Evolutionary conservation across 2,888 invertebrate species (phyloP).

Genomic region (Tetragonisca angustula): DNA sequence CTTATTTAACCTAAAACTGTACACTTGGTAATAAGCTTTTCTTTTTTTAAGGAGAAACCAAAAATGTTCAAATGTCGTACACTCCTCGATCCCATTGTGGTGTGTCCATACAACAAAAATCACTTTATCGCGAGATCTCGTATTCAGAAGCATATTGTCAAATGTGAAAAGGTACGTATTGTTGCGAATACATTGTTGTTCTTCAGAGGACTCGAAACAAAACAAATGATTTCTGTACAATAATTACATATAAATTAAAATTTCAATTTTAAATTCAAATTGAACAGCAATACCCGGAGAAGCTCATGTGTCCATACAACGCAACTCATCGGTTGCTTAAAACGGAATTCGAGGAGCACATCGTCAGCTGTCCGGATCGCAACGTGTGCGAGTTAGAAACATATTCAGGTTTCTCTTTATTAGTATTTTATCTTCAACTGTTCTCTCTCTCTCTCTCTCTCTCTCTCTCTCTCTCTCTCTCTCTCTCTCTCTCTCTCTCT

Average conservation of each 20-base stretch:
- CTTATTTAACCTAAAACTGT: neutral
- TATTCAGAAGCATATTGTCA: constrained; percentile 79
- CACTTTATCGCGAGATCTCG: constrained; percentile 76
- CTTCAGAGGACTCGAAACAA: neutral
- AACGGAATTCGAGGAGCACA: constrained; percentile 75
- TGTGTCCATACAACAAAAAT: constrained; percentile 77
- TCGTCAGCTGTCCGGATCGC: constrained; percentile 71
- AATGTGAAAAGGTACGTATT: constrained; percentile 79
- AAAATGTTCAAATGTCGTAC: constrained; percentile 37
- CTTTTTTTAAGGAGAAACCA: neutral
- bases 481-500: neutral
- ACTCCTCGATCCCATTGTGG: constrained; percentile 29
- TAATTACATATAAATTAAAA: no score
- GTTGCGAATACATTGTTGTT: neutral
- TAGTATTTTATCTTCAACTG: neutral
- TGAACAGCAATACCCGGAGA: constrained; percentile 76
- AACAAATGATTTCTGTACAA: neutral
- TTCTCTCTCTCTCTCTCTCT: neutral
- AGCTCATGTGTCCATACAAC: constrained; percentile 79
- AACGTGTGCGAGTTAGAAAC: constrained; percentile 51
- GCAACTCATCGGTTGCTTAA: constrained; percentile 78
- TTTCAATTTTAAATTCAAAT: constrained; percentile 1
- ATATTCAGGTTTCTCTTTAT: constrained; percentile 60
- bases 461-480: neutral
- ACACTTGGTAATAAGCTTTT: neutral